Conservation (phyloP, 2,113 vertebrate genomes). For the Strix aluco region DNA sequence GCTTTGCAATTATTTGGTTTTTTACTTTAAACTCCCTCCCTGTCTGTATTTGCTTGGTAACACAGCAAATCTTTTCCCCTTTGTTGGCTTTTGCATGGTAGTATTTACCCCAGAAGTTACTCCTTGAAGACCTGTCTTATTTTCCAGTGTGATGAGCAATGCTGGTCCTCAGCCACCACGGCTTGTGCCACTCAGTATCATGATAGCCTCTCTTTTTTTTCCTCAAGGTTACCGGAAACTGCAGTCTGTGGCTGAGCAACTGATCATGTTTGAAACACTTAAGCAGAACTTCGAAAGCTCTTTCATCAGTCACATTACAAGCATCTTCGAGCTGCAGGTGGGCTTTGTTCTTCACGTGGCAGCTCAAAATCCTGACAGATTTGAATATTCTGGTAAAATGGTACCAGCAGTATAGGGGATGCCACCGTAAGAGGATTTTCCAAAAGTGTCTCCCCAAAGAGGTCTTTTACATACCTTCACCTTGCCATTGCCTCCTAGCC, state of each 20-base stretch:
- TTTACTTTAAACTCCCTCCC: not conserved
- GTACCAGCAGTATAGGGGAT: rapidly evolving
- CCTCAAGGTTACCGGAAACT: conserved; percentile 44
- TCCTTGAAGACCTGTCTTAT: not conserved
- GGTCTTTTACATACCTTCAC: not conserved
- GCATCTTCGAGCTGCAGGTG: conserved; percentile 49
- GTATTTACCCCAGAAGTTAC: not conserved
- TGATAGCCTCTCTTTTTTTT: not conserved
- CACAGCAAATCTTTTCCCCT: not conserved
- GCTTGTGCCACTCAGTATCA: rapidly evolving
- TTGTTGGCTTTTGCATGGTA: not conserved
- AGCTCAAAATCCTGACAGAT: not conserved
- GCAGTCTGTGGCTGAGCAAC: conserved; percentile 56
- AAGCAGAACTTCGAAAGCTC: conserved; percentile 60
- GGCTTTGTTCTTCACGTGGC: rapidly evolving
- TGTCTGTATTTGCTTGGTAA: not conserved
- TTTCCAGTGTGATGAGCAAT: not conserved
- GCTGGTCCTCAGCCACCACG: not conserved
- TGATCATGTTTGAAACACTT: conserved; percentile 61
- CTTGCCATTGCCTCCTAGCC: not conserved
- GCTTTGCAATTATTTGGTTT: not conserved
- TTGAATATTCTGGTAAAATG: not conserved
- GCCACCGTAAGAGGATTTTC: not conserved
- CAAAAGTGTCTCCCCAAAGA: not conserved
- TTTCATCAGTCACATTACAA: conserved; percentile 22